Evolutionary conservation across 2,888 invertebrate species (phyloP).

Genomic region (Eulithis prunata): DNA sequence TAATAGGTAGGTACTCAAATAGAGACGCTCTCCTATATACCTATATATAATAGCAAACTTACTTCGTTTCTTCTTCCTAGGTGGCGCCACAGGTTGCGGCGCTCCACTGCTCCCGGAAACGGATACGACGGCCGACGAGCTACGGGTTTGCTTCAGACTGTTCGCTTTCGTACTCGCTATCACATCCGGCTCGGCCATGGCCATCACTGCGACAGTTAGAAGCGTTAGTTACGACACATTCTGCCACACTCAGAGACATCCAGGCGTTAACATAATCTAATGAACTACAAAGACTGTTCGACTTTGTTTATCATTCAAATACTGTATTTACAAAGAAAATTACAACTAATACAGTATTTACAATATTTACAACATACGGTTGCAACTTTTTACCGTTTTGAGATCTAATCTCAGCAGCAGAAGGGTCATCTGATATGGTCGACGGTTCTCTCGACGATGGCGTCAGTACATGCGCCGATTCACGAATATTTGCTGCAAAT

Average conservation of each 20-base stretch:
- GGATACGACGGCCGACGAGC: constrained; percentile 75
- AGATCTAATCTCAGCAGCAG: constrained; percentile 55
- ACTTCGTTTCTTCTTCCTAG: constrained; percentile 90
- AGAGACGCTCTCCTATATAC: too few species aligned
- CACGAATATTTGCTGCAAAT: constrained; percentile 69
- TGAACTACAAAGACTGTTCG: too few species aligned
- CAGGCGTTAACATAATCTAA: too few species aligned
- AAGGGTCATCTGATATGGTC: constrained; percentile 68
- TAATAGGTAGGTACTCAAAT: too few species aligned
- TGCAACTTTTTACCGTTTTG: constrained; percentile 70
- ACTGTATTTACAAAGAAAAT: too few species aligned
- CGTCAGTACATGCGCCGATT: constrained; percentile 55
- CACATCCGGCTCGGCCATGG: constrained; percentile 94
- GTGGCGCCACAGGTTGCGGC: constrained; percentile 87
- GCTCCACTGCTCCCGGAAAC: constrained; percentile 47
- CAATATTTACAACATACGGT: too few species aligned
- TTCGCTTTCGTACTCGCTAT: constrained; percentile 94
- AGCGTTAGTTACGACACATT: constrained; percentile 10
- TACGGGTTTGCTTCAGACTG: constrained; percentile 67
- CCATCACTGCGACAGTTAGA: constrained; percentile 59
- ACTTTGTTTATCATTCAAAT: too few species aligned
- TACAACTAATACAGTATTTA: too few species aligned
- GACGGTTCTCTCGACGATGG: constrained; percentile 71
- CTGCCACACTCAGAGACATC: too few species aligned
- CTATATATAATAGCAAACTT: constrained; percentile 40